phyloP scores from a whole-genome alignment of 1,140 invertebrate genomes.

The Sarcophaga bullata region DNA sequence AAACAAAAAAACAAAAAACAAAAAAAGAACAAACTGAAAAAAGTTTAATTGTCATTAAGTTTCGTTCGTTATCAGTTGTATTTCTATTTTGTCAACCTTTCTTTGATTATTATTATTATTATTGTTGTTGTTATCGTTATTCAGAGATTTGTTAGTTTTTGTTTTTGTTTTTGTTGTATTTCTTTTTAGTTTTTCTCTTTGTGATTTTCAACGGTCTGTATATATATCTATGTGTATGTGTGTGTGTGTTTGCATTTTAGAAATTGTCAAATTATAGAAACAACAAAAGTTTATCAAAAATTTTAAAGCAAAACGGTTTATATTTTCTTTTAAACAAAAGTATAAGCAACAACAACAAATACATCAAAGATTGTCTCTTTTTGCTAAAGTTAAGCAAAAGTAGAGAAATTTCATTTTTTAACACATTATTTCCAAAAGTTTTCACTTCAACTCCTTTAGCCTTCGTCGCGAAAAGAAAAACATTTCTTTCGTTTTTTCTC shows the following conservation, averaged over 20 bases:
- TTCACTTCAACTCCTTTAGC: not conserved
- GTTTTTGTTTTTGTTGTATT: not conserved
- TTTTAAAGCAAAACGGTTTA: not conserved
- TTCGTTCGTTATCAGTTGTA: not conserved
- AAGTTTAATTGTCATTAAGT: constrained; percentile 14
- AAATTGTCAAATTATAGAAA: constrained; percentile 7
- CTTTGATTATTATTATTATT: not conserved
- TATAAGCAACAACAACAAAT: not conserved
- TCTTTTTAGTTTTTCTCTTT: not conserved
- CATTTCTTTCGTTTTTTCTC: not conserved
- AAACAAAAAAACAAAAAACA: not conserved
- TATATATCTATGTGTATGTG: not conserved
- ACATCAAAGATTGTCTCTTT: constrained; percentile 15
- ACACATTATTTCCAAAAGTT: not conserved
- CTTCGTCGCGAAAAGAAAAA: no score
- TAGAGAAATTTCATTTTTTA: constrained; percentile 2
- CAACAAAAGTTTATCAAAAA: not conserved
- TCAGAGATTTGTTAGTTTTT: not conserved
- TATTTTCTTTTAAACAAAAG: not conserved
- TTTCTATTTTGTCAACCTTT: not conserved
- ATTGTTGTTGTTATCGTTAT: not conserved
- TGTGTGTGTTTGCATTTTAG: not conserved
- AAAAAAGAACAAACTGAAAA: not conserved
- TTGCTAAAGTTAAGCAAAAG: not conserved
- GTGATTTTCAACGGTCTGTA: not conserved